phyloP scores from a whole-genome alignment of 2,888 invertebrate species.

The Tridacna gigas region DNA sequence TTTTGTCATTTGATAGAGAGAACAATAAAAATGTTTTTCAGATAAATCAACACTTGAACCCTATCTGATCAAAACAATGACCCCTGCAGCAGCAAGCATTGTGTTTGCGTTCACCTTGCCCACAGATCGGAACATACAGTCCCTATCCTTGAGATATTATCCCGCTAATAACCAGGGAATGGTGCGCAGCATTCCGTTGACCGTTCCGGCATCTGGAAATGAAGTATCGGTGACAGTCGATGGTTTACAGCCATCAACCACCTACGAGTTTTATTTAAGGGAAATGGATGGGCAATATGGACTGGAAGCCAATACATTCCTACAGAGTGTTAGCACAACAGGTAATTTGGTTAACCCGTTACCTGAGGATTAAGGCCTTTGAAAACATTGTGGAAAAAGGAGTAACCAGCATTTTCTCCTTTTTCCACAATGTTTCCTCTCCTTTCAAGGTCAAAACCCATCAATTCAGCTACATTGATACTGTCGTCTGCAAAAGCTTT shows the following conservation, averaged over 20 bases:
- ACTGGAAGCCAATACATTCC: neutral
- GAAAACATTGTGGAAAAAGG: no score
- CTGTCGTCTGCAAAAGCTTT: no score
- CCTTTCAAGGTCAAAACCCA: no score
- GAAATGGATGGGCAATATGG: neutral
- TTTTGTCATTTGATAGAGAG: neutral
- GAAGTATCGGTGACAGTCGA: neutral
- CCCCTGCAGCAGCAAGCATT: neutral
- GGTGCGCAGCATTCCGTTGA: neutral
- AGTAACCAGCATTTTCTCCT: no score
- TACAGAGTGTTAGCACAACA: neutral
- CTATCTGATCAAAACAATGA: neutral
- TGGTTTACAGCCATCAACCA: neutral
- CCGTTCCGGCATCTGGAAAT: neutral
- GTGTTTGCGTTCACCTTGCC: constrained; percentile 6
- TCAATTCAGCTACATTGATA: no score
- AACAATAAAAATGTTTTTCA: neutral
- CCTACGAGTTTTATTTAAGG: neutral
- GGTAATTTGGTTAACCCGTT: neutral
- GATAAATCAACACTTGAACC: constrained; percentile 12
- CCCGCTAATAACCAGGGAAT: neutral
- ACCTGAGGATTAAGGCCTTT: no score
- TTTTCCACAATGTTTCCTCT: no score
- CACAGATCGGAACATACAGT: neutral
- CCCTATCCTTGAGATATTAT: neutral